These are phyloP conservation scores for Chelonus insularis DNA, from an alignment of 1,140 invertebrate genomes.

Conservation along the genomic window DNA sequence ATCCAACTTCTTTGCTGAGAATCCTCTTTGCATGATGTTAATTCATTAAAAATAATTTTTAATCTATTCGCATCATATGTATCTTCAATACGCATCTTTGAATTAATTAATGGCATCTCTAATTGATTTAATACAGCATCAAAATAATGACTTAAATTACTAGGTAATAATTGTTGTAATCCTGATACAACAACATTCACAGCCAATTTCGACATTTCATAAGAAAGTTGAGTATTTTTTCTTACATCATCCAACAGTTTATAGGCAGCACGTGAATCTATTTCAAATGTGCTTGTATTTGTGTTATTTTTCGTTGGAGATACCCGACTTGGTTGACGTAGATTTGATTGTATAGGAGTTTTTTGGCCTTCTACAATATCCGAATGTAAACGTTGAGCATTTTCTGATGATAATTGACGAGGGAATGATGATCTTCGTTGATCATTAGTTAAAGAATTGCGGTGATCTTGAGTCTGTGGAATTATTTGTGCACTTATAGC, in stretches of 20 bases:
- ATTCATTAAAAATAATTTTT: constrained; percentile 76
- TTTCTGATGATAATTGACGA: not conserved
- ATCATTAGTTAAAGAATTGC: constrained; percentile 23
- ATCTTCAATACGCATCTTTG: constrained; percentile 65
- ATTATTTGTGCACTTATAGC: constrained; percentile 9
- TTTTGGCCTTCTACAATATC: constrained; percentile 24
- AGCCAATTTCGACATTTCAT: constrained; percentile 84
- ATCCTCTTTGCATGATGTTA: constrained; percentile 88
- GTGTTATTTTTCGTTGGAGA: constrained; percentile 48
- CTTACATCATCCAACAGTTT: constrained; percentile 77
- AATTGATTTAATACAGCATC: constrained; percentile 61
- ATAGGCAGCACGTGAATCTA: constrained; percentile 68
- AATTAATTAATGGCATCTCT: constrained; percentile 64
- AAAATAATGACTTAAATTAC: constrained; percentile 64
- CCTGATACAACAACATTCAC: constrained; percentile 76
- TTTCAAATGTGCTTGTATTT: constrained; percentile 46
- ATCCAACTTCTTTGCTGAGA: constrained; percentile 93
- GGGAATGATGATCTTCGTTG: constrained; percentile 31
- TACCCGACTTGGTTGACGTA: constrained; percentile 30
- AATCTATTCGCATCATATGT: constrained; percentile 80
- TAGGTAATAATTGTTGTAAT: constrained; percentile 65
- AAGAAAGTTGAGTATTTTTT: constrained; percentile 80
- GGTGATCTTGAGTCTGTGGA: not conserved
- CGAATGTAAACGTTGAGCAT: too few relatives aligned
- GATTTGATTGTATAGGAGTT: constrained; percentile 35